Percentiles rank a stretch among this genome's conserved stretches.
These are phyloP conservation scores for Pammene aurita DNA, from an alignment of 2,888 invertebrate species.

Conservation along the genomic window DNA sequence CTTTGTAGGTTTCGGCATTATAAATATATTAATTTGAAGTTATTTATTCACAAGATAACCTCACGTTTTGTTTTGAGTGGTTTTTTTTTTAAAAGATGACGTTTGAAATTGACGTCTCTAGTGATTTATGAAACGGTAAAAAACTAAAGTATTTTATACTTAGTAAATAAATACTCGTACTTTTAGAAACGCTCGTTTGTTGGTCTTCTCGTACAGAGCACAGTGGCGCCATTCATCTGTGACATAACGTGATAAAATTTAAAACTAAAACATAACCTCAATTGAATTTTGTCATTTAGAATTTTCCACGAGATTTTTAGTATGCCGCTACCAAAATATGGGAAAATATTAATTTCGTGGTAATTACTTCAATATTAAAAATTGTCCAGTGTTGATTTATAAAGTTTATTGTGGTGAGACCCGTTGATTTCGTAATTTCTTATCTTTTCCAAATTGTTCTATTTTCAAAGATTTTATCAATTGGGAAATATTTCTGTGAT, in stretches of 20 bases:
- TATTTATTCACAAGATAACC: slow-evolving; percentile 16
- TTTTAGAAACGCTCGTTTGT: slow-evolving; percentile 13
- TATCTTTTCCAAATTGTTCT: slow-evolving; percentile 11
- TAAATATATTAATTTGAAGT: slow-evolving; percentile 29
- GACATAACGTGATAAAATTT: slow-evolving; percentile 57
- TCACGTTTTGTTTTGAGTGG: slow-evolving; percentile 32
- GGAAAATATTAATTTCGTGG: slow-evolving; percentile 80
- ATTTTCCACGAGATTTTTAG: slow-evolving; percentile 60
- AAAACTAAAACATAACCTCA: slow-evolving; percentile 63
- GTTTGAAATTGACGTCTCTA: slow-evolving; percentile 7
- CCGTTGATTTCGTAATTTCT: slow-evolving; percentile 24
- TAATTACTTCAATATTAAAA: slow-evolving; percentile 66
- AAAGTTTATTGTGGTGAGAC: slow-evolving; percentile 50
- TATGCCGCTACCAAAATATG: slow-evolving; percentile 83
- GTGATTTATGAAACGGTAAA: slow-evolving; percentile 21
- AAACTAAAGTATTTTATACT: slow-evolving; percentile 4
- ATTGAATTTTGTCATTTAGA: slow-evolving; percentile 47
- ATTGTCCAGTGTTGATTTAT: slow-evolving; percentile 50
- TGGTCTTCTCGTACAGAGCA: not conserved
- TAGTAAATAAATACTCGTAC: no score
- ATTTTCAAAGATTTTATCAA: slow-evolving; percentile 19
- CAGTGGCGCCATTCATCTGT: slow-evolving; percentile 42
- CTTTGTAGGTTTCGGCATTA: slow-evolving; percentile 77
- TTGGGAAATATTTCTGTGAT: not conserved
- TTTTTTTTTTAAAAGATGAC: not conserved